A percentile compares a stretch with the other conserved stretches of the same genome.
Evolutionary conservation across 2,113 vertebrate species (phyloP).

Genomic region (Pavo muticus): DNA sequence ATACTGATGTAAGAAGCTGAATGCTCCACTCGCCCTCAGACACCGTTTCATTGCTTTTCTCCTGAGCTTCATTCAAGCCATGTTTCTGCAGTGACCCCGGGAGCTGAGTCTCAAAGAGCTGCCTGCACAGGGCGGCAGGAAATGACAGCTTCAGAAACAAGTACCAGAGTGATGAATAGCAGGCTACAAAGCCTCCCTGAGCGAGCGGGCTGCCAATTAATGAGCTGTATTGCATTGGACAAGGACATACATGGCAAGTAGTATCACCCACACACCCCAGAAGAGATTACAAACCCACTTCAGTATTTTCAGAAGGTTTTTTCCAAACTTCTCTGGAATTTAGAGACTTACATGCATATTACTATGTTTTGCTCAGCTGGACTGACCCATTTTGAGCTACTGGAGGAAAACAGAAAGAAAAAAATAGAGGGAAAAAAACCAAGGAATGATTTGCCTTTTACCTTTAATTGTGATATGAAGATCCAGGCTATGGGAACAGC

Average conservation of each 20-base stretch:
- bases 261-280: neutral
- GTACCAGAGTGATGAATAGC: conserved; percentile 52
- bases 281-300: neutral
- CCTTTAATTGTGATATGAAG: neutral
- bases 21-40: neutral
- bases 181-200: conserved; percentile 24
- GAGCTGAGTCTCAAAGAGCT: conserved; percentile 44
- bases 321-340: neutral
- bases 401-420: neutral
- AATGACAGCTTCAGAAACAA: conserved; percentile 56
- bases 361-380: neutral
- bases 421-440: neutral
- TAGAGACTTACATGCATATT: neutral
- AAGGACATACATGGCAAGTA: neutral
- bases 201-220: neutral
- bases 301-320: neutral
- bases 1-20: neutral
- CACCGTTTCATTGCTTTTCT: neutral
- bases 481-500: neutral
- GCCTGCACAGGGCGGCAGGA: conserved; percentile 48
- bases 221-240: neutral
- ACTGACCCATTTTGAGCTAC: neutral
- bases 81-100: neutral
- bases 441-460: neutral
- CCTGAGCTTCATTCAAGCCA: neutral